These are phyloP conservation scores for Acrobasis repandana DNA, from an alignment of 2,888 invertebrate species.

Conservation along the genomic window DNA sequence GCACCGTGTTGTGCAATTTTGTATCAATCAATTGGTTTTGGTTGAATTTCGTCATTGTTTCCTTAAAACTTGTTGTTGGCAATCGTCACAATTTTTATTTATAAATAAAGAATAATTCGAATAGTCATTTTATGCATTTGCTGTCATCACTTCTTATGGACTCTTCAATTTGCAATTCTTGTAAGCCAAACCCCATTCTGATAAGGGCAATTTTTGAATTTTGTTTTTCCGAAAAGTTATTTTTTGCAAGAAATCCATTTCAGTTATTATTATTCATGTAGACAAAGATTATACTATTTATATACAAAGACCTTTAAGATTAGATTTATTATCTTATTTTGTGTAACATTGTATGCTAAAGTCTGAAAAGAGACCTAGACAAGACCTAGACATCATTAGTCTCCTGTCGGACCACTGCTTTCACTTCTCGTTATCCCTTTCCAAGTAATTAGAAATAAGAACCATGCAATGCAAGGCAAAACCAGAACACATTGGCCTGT, in stretches of 20 bases:
- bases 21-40: conserved; percentile 8
- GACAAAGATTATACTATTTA: too few relatives aligned
- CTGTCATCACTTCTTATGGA: too few relatives aligned
- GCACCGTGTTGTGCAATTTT: conserved; percentile 9
- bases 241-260: too few relatives aligned
- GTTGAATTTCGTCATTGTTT: conserved; percentile 11
- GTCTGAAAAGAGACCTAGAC: neutral
- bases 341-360: neutral
- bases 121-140: too few relatives aligned
- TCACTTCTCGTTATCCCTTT: conserved; percentile 1
- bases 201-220: too few relatives aligned
- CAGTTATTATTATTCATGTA: too few relatives aligned
- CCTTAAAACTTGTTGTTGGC: neutral
- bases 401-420: neutral
- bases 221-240: too few relatives aligned
- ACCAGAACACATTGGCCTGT: neutral
- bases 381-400: neutral
- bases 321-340: neutral
- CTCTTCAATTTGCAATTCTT: too few relatives aligned
- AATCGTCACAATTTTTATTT: neutral
- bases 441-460: neutral
- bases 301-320: too few relatives aligned
- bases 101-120: neutral
- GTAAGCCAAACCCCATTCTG: too few relatives aligned
- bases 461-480: neutral